Evolutionary conservation across 2,113 vertebrate genomes (phyloP).

Genomic region (Coptodon bakossiorum): DNA sequence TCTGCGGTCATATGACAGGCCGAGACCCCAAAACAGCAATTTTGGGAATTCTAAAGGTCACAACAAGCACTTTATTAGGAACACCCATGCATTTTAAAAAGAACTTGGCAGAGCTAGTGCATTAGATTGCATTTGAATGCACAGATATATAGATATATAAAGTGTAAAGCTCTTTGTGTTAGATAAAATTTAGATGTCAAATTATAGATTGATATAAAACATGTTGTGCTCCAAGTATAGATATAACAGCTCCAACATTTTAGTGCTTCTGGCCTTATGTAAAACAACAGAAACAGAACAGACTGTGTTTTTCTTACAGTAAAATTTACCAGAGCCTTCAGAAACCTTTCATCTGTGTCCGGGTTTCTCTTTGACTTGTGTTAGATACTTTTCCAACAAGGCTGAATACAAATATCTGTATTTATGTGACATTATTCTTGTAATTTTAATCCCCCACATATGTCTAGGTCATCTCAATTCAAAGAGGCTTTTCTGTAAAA

Average conservation of each 20-base stretch:
- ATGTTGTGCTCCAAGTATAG: neutral
- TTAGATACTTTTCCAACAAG: neutral
- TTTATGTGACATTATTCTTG: neutral
- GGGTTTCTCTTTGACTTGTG: neutral
- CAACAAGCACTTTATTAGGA: neutral
- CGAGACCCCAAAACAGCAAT: neutral
- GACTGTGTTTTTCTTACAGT: neutral
- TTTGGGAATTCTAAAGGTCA: neutral
- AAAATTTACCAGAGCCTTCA: neutral
- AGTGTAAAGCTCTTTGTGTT: neutral
- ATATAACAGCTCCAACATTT: neutral
- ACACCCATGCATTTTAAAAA: neutral
- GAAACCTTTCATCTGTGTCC: neutral
- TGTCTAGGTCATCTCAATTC: neutral
- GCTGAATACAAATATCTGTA: neutral
- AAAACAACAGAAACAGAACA: neutral
- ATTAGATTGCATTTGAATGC: neutral
- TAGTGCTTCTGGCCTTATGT: accelerated
- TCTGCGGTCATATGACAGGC: neutral
- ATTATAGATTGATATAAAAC: neutral
- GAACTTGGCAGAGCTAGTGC: neutral
- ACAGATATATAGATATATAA: neutral
- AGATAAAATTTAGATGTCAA: neutral
- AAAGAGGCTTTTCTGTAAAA: neutral
- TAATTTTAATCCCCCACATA: neutral